A percentile compares a stretch with the other conserved stretches of the same genome.
phyloP scores from a whole-genome alignment of 2,888 invertebrate genomes.

The Ligdia adustata region DNA sequence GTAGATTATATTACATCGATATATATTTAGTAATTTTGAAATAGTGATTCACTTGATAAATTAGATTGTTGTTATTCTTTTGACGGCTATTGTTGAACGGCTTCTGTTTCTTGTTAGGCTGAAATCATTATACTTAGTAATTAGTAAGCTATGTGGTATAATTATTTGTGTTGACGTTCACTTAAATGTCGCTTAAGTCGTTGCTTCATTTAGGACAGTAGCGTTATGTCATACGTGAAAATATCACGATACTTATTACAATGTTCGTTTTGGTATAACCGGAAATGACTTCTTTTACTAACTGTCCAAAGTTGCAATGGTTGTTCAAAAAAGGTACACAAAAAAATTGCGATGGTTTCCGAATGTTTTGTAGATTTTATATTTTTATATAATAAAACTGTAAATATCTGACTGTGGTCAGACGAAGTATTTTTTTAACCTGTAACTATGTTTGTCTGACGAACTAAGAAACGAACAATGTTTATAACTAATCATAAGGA shows the following conservation, averaged over 20 bases:
- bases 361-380: too few relatives aligned
- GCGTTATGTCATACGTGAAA: constrained; percentile 6
- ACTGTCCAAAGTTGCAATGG: background rate
- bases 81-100: background rate
- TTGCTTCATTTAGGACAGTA: constrained; percentile 16
- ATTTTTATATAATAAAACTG: too few relatives aligned
- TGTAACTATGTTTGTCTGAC: too few relatives aligned
- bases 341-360: background rate
- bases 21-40: too few relatives aligned
- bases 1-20: too few relatives aligned
- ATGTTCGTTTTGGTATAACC: too few relatives aligned
- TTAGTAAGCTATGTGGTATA: constrained; percentile 15
- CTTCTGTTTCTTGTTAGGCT: background rate
- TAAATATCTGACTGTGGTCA: too few relatives aligned
- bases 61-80: background rate
- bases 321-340: background rate
- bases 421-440: too few relatives aligned
- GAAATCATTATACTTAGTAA: constrained; percentile 5
- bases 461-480: too few relatives aligned
- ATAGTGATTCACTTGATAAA: constrained; percentile 9
- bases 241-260: background rate
- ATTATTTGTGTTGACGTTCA: constrained; percentile 13
- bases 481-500: too few relatives aligned
- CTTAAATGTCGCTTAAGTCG: constrained; percentile 13
- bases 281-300: too few relatives aligned